Conservation (phyloP, 2,113 vertebrate species). For the Cyphomyrus plagiostoma region DNA sequence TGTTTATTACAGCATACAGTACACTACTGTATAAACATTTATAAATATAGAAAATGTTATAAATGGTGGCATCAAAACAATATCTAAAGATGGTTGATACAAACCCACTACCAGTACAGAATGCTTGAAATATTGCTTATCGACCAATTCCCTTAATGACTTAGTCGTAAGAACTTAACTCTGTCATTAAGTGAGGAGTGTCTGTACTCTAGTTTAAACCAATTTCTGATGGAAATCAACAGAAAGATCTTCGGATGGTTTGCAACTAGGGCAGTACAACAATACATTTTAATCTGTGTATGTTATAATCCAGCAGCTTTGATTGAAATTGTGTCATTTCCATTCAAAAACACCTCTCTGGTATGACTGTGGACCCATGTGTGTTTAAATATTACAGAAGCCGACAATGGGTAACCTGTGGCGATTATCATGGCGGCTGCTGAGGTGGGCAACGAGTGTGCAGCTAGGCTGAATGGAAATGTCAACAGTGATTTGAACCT, state of each 20-base stretch:
- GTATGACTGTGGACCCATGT: background rate
- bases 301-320: background rate
- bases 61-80: too few species aligned
- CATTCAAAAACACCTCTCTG: background rate
- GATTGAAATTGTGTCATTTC: background rate
- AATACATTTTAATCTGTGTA: background rate
- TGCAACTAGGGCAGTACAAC: background rate
- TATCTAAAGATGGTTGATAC: too few species aligned
- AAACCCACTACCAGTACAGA: too few species aligned
- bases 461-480: background rate
- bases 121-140: too few species aligned
- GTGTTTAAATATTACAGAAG: background rate
- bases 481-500: background rate
- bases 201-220: background rate
- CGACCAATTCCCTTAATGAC: background rate
- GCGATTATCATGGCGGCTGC: background rate
- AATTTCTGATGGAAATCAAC: background rate
- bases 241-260: background rate
- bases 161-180: background rate
- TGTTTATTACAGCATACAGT: too few species aligned
- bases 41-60: too few species aligned
- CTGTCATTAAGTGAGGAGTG: background rate
- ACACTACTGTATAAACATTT: too few species aligned
- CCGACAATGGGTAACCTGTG: background rate
- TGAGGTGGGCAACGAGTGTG: background rate